Percentiles rank a stretch among this genome's conserved stretches.
These are phyloP conservation scores for Lepeophtheirus nordmannii DNA, from an alignment of 2,888 invertebrate genomes.

Conservation along the genomic window DNA sequence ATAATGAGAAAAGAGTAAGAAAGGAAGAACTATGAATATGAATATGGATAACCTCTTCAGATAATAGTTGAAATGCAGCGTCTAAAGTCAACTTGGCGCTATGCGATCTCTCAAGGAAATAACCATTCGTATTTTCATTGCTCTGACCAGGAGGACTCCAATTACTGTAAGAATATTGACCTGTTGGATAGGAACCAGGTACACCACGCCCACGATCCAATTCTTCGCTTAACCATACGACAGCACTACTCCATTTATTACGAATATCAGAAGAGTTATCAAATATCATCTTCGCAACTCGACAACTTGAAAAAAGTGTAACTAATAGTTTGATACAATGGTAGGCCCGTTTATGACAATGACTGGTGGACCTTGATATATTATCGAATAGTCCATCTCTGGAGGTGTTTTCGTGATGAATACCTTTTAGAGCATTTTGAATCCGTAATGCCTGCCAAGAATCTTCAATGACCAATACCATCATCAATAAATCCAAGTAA, in stretches of 20 bases:
- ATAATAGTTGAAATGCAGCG: constrained; percentile 52
- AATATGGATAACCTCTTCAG: constrained; percentile 39
- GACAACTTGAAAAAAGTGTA: constrained; percentile 68
- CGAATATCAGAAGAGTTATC: constrained; percentile 59
- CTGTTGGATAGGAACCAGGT: constrained; percentile 36
- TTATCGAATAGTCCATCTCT: constrained; percentile 84
- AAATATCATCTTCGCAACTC: constrained; percentile 60
- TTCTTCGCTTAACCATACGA: constrained; percentile 89
- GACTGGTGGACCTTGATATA: constrained; percentile 74
- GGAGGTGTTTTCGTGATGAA: constrained; percentile 49
- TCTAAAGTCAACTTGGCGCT: constrained; percentile 51
- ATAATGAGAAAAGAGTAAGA: too few relatives aligned
- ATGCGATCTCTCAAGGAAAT: constrained; percentile 80
- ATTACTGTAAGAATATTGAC: constrained; percentile 68
- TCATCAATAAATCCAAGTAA: constrained; percentile 71
- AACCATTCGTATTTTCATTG: constrained; percentile 86
- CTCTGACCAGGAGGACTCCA: constrained; percentile 80
- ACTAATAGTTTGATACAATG: constrained; percentile 93
- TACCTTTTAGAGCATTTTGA: constrained; percentile 76
- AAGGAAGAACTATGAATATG: too few relatives aligned
- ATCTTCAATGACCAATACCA: constrained; percentile 75
- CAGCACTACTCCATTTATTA: constrained; percentile 70
- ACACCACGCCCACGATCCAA: constrained; percentile 43
- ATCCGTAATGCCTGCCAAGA: constrained; percentile 90
- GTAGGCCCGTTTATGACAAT: constrained; percentile 90